Conservation (phyloP, 2,113 vertebrate species). For the Labeo catla region DNA sequence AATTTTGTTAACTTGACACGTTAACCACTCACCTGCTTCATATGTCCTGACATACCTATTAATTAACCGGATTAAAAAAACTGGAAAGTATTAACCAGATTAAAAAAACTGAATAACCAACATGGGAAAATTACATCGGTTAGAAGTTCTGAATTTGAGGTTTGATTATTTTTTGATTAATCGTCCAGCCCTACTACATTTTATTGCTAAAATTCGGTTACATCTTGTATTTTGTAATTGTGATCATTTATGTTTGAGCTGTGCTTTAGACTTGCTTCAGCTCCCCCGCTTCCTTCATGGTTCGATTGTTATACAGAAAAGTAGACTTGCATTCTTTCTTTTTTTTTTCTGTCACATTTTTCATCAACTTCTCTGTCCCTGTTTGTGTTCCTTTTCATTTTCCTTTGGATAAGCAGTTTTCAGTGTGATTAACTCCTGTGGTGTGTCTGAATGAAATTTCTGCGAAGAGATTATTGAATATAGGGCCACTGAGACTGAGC, state of each 20-base stretch:
- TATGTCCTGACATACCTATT: too few relatives aligned
- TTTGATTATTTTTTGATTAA: too few relatives aligned
- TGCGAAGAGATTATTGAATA: conserved; percentile 7
- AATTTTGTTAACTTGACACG: too few relatives aligned
- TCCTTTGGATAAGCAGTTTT: conserved; percentile 33
- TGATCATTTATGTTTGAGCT: background rate
- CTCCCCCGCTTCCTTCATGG: conserved; percentile 10
- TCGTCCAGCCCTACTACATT: too few relatives aligned
- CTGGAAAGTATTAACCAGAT: too few relatives aligned
- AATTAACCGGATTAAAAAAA: too few relatives aligned
- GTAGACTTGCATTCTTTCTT: background rate
- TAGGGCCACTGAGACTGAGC: conserved; percentile 6
- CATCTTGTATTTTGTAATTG: background rate
- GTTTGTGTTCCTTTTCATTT: background rate
- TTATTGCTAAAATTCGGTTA: background rate
- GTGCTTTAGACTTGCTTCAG: conserved; percentile 1
- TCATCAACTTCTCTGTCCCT: background rate
- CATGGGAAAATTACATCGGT: too few relatives aligned
- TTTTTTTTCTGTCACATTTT: background rate
- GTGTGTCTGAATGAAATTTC: conserved; percentile 33
- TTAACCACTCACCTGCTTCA: too few relatives aligned
- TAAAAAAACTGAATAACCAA: too few relatives aligned
- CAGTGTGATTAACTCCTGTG: conserved; percentile 20
- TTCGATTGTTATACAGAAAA: background rate
- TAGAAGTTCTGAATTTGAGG: too few relatives aligned